Conservation (phyloP, 1,140 invertebrate species). For the Zaprionus camerounensis region DNA sequence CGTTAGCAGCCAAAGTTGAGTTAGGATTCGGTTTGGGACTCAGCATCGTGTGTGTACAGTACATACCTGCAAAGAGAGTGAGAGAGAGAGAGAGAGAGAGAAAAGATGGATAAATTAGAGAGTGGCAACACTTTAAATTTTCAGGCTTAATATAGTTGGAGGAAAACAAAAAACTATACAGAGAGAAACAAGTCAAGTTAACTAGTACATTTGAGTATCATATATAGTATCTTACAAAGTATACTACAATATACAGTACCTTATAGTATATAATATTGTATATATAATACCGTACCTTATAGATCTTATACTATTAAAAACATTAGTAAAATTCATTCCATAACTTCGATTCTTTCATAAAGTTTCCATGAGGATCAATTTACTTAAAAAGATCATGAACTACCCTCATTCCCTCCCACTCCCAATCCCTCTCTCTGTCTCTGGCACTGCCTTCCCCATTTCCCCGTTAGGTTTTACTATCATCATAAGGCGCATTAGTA, state of each 20-base stretch:
- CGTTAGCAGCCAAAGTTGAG: conserved; percentile 42
- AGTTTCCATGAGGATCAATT: neutral
- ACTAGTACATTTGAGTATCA: too few relatives aligned
- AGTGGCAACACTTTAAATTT: conserved; percentile 13
- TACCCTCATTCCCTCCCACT: neutral
- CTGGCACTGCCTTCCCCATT: conserved; percentile 20
- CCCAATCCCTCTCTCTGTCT: neutral
- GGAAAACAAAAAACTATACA: neutral
- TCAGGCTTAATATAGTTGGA: neutral
- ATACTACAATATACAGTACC: too few relatives aligned
- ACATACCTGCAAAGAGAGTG: conserved; percentile 45
- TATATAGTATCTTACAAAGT: too few relatives aligned
- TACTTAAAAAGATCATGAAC: neutral
- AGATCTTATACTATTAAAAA: too few relatives aligned
- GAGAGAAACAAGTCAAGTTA: too few relatives aligned
- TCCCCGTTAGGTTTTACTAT: conserved; percentile 18
- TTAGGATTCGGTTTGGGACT: conserved; percentile 16
- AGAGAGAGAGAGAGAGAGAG: conserved; percentile 7
- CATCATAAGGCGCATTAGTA: conserved; percentile 25
- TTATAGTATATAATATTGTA: too few relatives aligned
- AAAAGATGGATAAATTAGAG: conserved; percentile 28
- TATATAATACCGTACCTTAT: neutral
- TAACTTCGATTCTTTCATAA: neutral
- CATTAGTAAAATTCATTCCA: neutral
- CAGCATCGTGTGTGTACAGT: conserved; percentile 23